Evolutionary conservation across 2,113 vertebrate species (phyloP).

Genomic region (Lophochroa leadbeateri): DNA sequence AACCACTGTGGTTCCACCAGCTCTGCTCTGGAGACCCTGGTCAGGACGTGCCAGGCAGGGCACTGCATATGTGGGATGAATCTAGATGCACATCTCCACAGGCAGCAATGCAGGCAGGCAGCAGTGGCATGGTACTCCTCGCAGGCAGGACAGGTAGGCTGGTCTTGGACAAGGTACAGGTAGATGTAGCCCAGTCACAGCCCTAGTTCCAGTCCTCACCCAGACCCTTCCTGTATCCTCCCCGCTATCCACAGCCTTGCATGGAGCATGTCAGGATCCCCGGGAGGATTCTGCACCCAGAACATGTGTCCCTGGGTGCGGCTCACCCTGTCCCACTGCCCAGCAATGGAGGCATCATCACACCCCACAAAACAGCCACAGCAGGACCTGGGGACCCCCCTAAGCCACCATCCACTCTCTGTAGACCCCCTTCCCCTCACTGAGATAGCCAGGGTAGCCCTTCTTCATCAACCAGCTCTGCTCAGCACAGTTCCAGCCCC

Average conservation of each 20-base stretch:
- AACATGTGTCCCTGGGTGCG: not conserved
- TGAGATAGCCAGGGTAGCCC: fast-evolving
- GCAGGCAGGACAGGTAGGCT: not conserved
- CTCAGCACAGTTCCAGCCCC: not conserved
- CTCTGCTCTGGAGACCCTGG: not conserved
- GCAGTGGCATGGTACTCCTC: fast-evolving
- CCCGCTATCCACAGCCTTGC: fast-evolving
- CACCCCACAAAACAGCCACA: not conserved
- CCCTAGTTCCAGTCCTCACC: not conserved
- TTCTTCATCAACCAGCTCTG: fast-evolving
- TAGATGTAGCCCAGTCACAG: not conserved
- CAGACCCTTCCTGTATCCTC: not conserved
- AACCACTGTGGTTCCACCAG: fast-evolving
- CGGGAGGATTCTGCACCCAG: not conserved
- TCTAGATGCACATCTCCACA: fast-evolving
- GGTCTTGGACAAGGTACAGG: fast-evolving
- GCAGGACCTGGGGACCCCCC: too few relatives aligned
- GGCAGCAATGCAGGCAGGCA: fast-evolving
- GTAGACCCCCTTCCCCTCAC: not conserved
- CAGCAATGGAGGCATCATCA: not conserved
- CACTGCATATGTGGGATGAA: fast-evolving
- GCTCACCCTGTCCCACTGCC: not conserved
- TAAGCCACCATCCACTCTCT: not conserved
- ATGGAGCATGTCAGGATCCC: fast-evolving
- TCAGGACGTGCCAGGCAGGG: fast-evolving